Conservation (phyloP, 2,797 vertebrate genomes). For the Otolemur crassicaudatus region DNA sequence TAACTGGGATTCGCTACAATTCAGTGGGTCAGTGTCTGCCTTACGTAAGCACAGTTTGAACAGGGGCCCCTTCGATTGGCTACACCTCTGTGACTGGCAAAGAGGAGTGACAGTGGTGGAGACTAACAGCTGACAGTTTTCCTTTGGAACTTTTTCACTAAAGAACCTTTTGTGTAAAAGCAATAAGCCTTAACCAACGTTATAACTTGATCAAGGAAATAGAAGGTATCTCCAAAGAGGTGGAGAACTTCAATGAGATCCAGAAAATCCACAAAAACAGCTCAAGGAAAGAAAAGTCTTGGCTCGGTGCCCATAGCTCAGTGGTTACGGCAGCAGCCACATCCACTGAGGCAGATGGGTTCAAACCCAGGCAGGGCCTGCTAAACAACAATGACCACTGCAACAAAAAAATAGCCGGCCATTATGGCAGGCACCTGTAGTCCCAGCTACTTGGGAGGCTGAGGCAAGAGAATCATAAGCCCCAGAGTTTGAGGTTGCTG, state of each 20-base stretch:
- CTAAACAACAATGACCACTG: too few relatives aligned
- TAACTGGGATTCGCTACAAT: not conserved
- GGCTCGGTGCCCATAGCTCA: too few relatives aligned
- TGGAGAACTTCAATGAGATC: not conserved
- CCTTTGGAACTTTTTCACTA: not conserved
- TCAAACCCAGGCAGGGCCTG: too few relatives aligned
- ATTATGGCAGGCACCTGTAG: too few relatives aligned
- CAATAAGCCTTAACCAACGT: not conserved
- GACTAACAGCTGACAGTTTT: not conserved
- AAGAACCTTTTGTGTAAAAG: not conserved
- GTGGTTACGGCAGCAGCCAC: too few relatives aligned
- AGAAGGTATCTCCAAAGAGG: not conserved
- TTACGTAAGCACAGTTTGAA: not conserved
- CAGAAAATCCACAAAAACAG: not conserved
- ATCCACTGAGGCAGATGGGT: too few relatives aligned
- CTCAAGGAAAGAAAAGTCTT: not conserved
- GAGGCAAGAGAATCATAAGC: too few relatives aligned
- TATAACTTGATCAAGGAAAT: not conserved
- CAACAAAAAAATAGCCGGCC: too few relatives aligned
- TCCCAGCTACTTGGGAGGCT: too few relatives aligned
- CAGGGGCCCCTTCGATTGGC: not conserved
- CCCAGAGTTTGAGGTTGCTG: too few relatives aligned
- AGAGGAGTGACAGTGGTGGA: not conserved
- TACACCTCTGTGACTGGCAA: not conserved
- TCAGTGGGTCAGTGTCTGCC: not conserved